Percentiles rank a stretch among this genome's conserved stretches.
phyloP scores from a whole-genome alignment of 1,140 invertebrate species.

The Melipona quadrifasciata region DNA sequence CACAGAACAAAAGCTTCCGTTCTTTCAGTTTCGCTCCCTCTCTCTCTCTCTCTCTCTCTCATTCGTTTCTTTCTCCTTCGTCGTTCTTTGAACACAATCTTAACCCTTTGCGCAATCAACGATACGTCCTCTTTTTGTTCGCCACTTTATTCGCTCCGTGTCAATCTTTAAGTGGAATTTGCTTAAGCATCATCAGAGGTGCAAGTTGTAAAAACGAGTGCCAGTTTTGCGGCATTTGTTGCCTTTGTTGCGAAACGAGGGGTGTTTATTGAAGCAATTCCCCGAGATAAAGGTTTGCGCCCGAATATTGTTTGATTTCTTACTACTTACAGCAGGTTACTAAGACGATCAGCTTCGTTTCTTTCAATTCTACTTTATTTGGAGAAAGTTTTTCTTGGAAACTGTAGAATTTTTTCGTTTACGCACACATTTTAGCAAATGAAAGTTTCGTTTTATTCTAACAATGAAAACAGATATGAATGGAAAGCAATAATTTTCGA shows the following conservation, averaged over 20 bases:
- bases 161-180: slow-evolving; percentile 26
- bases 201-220: background rate
- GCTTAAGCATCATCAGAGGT: slow-evolving; percentile 1
- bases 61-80: background rate
- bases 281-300: background rate
- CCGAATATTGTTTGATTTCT: too few species aligned
- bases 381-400: background rate
- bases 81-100: slow-evolving; percentile 37
- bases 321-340: too few species aligned
- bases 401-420: background rate
- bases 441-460: background rate
- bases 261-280: background rate
- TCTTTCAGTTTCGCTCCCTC: slow-evolving; percentile 40
- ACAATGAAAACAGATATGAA: background rate
- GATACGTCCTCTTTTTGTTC: slow-evolving; percentile 19
- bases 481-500: background rate
- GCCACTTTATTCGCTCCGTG: background rate
- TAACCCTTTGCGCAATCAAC: slow-evolving; percentile 63
- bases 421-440: background rate
- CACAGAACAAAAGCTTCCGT: slow-evolving; percentile 71
- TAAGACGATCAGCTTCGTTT: background rate
- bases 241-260: too few species aligned
- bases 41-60: background rate
- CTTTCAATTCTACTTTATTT: background rate
- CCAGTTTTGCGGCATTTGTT: background rate